phyloP scores from a whole-genome alignment of 1,140 invertebrate species.

The Anthonomus grandis region DNA sequence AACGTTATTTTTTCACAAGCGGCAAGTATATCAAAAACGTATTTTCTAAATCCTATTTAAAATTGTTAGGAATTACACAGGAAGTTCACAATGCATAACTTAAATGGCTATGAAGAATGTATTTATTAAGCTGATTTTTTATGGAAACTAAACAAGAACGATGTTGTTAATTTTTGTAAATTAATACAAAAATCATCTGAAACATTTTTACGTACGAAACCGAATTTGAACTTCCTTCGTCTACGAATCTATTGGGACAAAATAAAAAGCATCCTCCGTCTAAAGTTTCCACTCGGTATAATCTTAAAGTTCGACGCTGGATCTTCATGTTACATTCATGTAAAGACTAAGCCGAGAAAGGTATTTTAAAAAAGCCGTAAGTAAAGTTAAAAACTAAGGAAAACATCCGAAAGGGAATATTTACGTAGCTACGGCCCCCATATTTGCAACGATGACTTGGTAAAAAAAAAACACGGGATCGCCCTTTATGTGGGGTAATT shows the following conservation, averaged over 20 bases:
- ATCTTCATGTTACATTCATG: constrained; percentile 24
- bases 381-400: constrained; percentile 22
- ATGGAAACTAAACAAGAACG: too few relatives aligned
- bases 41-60: too few relatives aligned
- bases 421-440: constrained; percentile 10
- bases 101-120: too few relatives aligned
- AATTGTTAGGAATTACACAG: too few relatives aligned
- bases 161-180: too few relatives aligned
- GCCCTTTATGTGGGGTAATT: constrained; percentile 16
- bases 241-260: constrained; percentile 13
- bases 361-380: constrained; percentile 19
- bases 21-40: too few relatives aligned
- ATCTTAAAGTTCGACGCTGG: constrained; percentile 20
- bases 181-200: too few relatives aligned
- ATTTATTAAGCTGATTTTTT: too few relatives aligned
- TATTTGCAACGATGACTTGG: neutral
- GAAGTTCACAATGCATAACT: too few relatives aligned
- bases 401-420: constrained; percentile 18
- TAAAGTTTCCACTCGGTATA: constrained; percentile 23
- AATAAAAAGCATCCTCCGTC: constrained; percentile 16
- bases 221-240: too few relatives aligned
- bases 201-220: too few relatives aligned
- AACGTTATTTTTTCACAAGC: too few relatives aligned
- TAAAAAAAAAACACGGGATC: neutral
- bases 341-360: constrained; percentile 21